Base-by-base conservation (phyloP, 2,797 vertebrate genomes). In the Pseudomugil tenellus region DNA sequence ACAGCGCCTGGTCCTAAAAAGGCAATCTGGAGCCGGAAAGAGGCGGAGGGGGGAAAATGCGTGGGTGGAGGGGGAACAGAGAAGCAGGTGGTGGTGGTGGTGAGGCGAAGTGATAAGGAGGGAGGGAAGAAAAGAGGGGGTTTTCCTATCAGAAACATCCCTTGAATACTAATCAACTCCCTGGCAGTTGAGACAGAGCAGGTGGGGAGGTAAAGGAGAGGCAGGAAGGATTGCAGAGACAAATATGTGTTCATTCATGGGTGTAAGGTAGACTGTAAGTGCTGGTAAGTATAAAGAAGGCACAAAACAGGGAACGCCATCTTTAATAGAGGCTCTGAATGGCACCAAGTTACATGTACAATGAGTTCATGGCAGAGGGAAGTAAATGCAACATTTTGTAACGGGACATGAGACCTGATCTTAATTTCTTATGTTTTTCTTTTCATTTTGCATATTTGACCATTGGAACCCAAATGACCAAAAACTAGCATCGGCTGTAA, bases 71-170 rank as follows among this genome's bases (percentile, higher is more conserved):
- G 76, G 69, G 77, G 70, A 72, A 57, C 11, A 60, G 74, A 58
- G 61, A 73, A 74, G 79, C 60, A 74, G 76, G 81, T 73, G n/a
- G n/a, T n/a, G 74, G 66, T 6, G 23, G 48, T 54, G 82, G 41
- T 31, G 76, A 60, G 16, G 63, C 43, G 41, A 43, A 56, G 55
- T 6, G 23, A 51, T 2, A 52, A 55, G 29, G 69, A 39, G 64
- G 63, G 58, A 63, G 35, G 39, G 63, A 67, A 41, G 68, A 43
- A 54, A 16, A 43, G 58, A 65, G 35, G 70, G 80, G 78, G 70
- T 69, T 84, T 85, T 86, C 85, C 86, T 84, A 59, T 82, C 63
- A 78, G 85, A 80, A 76, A 53, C 78, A 59, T 84, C 70, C 71
- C 52, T 58, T 79, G 79, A 82, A 79, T 81, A 76, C 74, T 74